These are phyloP conservation scores for Diuraphis noxia DNA, from an alignment of 1,140 invertebrate genomes.

Conservation along the genomic window DNA sequence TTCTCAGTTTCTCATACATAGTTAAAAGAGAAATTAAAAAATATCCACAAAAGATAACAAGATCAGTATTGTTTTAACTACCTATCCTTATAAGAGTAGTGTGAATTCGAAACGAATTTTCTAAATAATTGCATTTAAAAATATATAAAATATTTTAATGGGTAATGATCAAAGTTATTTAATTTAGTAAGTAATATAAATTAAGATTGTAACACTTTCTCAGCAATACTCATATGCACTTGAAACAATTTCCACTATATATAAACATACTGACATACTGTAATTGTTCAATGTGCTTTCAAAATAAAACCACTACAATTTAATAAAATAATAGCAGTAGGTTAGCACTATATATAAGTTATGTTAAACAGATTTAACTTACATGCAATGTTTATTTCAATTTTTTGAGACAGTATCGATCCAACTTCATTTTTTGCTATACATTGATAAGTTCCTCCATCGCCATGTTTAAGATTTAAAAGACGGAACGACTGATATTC, in stretches of 20 bases:
- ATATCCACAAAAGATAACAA: not conserved
- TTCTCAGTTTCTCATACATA: not conserved
- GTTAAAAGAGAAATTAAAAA: not conserved
- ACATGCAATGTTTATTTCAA: conserved; percentile 86
- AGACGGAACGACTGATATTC: conserved; percentile 79
- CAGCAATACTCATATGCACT: not conserved
- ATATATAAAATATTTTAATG: not conserved
- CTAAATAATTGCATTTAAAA: conserved; percentile 8
- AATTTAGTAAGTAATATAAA: not conserved
- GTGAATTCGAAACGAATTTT: not conserved
- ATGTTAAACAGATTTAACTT: conserved; percentile 62
- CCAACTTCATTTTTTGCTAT: conserved; percentile 87
- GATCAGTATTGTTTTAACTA: not conserved
- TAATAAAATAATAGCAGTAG: no score
- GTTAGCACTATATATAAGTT: not conserved
- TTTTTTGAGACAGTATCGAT: conserved; percentile 85
- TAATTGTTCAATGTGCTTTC: not conserved
- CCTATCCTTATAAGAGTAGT: not conserved
- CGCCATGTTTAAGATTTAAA: conserved; percentile 72
- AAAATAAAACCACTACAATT: not conserved
- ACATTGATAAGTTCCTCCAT: conserved; percentile 88
- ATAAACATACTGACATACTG: not conserved
- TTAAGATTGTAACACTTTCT: conserved; percentile 11
- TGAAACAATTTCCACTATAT: not conserved
- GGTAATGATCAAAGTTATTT: not conserved